Base-by-base conservation (phyloP, 1,140 invertebrate species). In the Ooceraea biroi region DNA sequence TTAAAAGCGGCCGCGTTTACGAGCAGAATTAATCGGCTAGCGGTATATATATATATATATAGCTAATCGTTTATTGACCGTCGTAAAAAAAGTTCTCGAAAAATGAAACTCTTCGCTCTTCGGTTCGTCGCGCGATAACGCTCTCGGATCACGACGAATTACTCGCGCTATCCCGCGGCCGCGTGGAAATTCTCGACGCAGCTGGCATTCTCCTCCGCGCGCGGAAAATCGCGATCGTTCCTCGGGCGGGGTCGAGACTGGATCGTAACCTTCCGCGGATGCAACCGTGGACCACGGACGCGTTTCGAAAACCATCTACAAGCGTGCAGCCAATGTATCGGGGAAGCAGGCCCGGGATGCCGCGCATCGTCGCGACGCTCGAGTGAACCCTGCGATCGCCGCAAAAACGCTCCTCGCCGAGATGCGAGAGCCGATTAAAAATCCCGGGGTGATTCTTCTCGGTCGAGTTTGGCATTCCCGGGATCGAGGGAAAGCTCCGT, bases 171-270 rank as follows among this genome's bases (percentile, higher is more conserved):
- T 85, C 86, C 84, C 52, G 30, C 30, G 58, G 69, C 12, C n/a
- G n/a, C n/a, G n/a, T n/a, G 48, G 44, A 44, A 55, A 87, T 87
- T 85, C 84, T 77, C 60, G 22, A 50, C 58, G 61, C 61, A 44
- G 27, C 44, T 74, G 46, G 30, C n/a, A 78, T 85, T 86, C 83
- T 19, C 48, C 30, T 41, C 7, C 36, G 36, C 17, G 17, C 85
- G 50, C 41, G 44, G 25, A 44, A 36, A 86, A 86, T 86, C 27
- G 57, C 66, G 44, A 85, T 85, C 60, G 83, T 80, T 85, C 68
- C 58, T 52, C 50, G 65, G 52, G 12, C 57, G 50, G 76, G 76
- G 65, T 80, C 76, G 76, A 80, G 76, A 58, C 50, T 80, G 76
- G 76, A 80, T 48, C 76, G 76, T 80, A 80, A 80, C 76, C 76